A percentile compares a stretch with the other conserved stretches of the same genome.
These are phyloP conservation scores for Drosophila bunnanda DNA, from an alignment of 2,888 invertebrate genomes.

Conservation along the genomic window DNA sequence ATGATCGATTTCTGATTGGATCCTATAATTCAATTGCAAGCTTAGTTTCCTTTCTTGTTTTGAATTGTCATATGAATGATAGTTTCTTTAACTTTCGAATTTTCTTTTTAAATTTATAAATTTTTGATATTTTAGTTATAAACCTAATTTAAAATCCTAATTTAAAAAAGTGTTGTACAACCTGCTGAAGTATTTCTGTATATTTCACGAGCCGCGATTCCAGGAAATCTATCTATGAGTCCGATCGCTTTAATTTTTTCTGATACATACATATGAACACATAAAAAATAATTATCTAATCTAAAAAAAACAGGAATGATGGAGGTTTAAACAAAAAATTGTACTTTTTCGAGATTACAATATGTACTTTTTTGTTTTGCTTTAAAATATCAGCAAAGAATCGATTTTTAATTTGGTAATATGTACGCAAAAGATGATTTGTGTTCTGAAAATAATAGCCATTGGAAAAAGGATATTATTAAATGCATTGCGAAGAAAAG, in stretches of 20 bases:
- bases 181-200: neutral
- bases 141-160: neutral
- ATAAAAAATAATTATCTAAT: neutral
- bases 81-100: no score
- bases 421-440: neutral
- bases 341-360: neutral
- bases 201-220: neutral
- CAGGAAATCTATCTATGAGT: neutral
- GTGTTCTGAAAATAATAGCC: neutral
- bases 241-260: neutral
- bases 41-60: no score
- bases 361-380: neutral
- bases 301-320: neutral
- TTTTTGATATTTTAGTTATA: neutral
- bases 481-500: neutral
- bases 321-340: neutral
- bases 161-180: neutral
- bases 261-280: neutral
- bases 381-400: neutral
- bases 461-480: neutral
- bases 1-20: no score
- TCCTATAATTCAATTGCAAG: no score
- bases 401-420: neutral
- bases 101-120: no score
- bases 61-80: no score